Percentiles rank a stretch among this genome's conserved stretches.
Evolutionary conservation across 2,888 invertebrate species (phyloP).

Genomic region (Eledone cirrhosa): DNA sequence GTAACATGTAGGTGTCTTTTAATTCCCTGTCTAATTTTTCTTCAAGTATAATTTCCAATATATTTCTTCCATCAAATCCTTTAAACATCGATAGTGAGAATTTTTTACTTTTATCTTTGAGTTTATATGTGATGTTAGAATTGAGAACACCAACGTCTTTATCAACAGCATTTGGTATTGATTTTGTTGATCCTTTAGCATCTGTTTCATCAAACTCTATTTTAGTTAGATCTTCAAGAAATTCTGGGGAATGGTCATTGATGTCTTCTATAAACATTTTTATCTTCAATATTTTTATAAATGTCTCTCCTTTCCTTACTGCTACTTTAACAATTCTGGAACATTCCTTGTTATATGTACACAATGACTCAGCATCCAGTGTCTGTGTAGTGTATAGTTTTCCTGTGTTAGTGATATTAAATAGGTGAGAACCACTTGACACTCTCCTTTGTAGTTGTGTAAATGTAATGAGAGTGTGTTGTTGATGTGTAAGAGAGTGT

Average conservation of each 20-base stretch:
- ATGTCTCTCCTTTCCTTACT: background rate
- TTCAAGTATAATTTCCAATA: background rate
- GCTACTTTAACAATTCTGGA: slow-evolving; percentile 18
- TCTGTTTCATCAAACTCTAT: background rate
- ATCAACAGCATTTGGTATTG: no score
- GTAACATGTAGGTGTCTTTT: background rate
- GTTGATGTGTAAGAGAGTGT: background rate
- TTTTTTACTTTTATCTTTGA: background rate
- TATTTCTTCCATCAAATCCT: background rate
- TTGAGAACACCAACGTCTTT: no score
- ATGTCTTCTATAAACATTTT: slow-evolving; percentile 10
- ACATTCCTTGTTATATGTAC: no score
- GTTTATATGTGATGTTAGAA: background rate
- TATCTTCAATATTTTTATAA: slow-evolving; percentile 3
- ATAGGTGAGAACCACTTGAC: background rate
- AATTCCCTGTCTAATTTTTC: background rate
- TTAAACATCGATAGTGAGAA: slow-evolving; percentile 14
- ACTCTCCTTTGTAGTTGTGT: background rate
- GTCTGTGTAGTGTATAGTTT: no score
- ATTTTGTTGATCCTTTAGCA: background rate
- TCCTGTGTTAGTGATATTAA: no score
- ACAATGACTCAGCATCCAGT: no score
- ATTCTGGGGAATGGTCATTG: slow-evolving; percentile 12
- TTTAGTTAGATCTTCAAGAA: background rate
- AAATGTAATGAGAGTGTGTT: background rate